Evolutionary conservation across 2,797 vertebrate genomes (phyloP).

Genomic region (Intellagama lesueurii): DNA sequence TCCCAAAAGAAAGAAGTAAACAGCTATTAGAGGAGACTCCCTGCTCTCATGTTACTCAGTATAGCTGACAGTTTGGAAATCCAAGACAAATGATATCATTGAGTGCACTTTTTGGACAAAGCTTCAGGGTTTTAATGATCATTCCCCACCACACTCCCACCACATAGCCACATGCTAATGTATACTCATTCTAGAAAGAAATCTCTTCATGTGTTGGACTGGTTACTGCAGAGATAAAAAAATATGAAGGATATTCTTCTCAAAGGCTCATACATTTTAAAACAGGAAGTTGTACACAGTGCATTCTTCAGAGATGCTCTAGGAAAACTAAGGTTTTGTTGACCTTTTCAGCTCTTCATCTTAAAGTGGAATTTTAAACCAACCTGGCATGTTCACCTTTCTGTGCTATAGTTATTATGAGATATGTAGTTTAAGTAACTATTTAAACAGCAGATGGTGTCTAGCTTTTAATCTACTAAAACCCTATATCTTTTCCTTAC

Average conservation of each 20-base stretch:
- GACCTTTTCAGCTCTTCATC: not conserved
- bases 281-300: not conserved
- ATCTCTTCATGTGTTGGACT: not conserved
- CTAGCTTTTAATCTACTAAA: too few species aligned
- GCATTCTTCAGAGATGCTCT: slow-evolving; percentile 18
- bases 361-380: slow-evolving; percentile 8
- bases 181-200: slow-evolving; percentile 8
- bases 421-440: slow-evolving; percentile 3
- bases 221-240: slow-evolving; percentile 16
- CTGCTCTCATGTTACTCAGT: not conserved
- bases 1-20: not conserved
- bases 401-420: not conserved
- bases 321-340: slow-evolving; percentile 7
- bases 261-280: slow-evolving; percentile 5
- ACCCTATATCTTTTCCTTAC: too few species aligned
- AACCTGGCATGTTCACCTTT: not conserved
- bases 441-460: slow-evolving; percentile 22
- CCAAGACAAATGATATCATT: not conserved
- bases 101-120: not conserved
- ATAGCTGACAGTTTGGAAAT: not conserved
- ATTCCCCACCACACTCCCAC: not conserved
- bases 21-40: not conserved
- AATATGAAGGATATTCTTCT: slow-evolving; percentile 20
- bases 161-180: not conserved
- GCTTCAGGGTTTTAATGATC: not conserved